These are phyloP conservation scores for Pluvianellus socialis DNA, from an alignment of 2,113 vertebrate species.

Conservation along the genomic window DNA sequence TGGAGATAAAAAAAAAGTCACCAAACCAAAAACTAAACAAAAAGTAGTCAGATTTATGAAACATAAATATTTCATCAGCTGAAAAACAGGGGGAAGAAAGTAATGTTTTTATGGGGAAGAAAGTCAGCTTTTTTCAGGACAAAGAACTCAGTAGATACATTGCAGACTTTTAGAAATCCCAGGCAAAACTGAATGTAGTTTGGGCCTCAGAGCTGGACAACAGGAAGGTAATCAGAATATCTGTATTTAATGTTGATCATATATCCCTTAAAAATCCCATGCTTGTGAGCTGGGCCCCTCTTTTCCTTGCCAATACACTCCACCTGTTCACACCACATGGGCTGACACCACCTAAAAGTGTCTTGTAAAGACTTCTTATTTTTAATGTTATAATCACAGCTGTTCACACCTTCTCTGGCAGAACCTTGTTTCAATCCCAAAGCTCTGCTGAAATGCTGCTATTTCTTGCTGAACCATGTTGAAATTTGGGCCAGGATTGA, in stretches of 20 bases:
- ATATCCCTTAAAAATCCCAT: not conserved
- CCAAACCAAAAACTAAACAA: not conserved
- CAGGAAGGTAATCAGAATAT: not conserved
- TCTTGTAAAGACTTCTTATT: not conserved
- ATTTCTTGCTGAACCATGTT: not conserved
- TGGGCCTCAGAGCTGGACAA: not conserved
- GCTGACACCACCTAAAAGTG: not conserved
- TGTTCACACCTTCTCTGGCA: slow-evolving; percentile 9
- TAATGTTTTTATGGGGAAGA: not conserved
- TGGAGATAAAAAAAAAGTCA: not conserved
- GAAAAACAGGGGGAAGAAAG: not conserved
- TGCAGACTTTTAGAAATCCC: not conserved
- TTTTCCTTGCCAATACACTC: not conserved
- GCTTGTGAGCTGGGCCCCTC: not conserved
- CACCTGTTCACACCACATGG: not conserved
- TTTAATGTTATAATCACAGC: not conserved
- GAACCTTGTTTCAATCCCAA: not conserved
- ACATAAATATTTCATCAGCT: not conserved
- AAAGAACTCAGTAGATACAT: not conserved
- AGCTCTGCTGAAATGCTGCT: not conserved
- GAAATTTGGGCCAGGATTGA: not conserved
- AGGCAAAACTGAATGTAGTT: not conserved
- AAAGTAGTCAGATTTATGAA: not conserved
- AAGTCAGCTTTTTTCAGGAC: not conserved
- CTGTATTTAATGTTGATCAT: not conserved